Evolutionary conservation across 2,113 vertebrate genomes (phyloP).

Genomic region (Macquaria ambigua): DNA sequence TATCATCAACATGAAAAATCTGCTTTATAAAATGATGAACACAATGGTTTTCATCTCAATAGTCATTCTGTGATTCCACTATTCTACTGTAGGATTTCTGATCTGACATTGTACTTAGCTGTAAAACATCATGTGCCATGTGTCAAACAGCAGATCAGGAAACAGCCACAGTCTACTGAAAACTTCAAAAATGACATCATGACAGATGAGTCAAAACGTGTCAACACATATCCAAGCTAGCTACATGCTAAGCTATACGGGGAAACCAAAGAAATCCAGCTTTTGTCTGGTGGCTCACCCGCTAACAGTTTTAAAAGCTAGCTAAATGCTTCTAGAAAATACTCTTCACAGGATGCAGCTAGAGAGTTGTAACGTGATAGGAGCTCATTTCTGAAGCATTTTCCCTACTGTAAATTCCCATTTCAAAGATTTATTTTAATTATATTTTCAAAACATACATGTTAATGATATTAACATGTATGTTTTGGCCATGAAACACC

Average conservation of each 20-base stretch:
- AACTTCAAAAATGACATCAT: not conserved
- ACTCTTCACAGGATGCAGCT: not conserved
- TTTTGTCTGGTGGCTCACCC: not conserved
- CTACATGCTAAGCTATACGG: not conserved
- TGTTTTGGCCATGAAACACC: too few species aligned
- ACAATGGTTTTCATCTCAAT: not conserved
- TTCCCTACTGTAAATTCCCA: not conserved
- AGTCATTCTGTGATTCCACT: not conserved
- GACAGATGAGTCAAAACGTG: not conserved
- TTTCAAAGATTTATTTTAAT: not conserved
- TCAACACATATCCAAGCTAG: not conserved
- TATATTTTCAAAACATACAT: too few species aligned
- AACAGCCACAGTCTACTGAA: not conserved
- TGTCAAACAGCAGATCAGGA: not conserved
- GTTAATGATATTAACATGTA: too few species aligned
- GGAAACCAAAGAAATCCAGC: not conserved
- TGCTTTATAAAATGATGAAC: not conserved
- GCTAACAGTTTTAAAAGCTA: not conserved
- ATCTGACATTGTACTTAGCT: not conserved
- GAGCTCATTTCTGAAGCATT: not conserved
- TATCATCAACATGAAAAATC: not conserved
- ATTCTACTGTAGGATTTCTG: not conserved
- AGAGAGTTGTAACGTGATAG: not conserved
- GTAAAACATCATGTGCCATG: not conserved
- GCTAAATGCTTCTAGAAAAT: not conserved